Conservation (phyloP, 2,888 invertebrate genomes). For the Serrognathus titanus region DNA sequence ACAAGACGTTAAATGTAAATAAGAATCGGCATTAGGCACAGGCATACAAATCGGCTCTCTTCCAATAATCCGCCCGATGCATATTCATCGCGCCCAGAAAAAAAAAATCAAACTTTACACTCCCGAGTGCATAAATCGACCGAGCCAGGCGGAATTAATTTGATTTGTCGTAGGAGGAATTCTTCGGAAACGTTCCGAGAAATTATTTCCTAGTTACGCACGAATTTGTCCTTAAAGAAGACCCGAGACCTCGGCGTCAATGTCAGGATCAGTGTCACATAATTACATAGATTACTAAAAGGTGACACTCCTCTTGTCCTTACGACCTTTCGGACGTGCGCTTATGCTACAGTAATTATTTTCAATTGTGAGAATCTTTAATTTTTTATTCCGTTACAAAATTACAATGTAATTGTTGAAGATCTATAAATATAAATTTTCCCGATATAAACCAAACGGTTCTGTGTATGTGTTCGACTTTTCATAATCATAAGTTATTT, state of each 20-base stretch:
- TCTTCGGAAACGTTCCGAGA: not conserved
- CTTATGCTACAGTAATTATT: constrained; percentile 12
- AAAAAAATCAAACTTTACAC: too few species aligned
- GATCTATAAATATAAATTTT: too few species aligned
- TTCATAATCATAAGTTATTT: too few species aligned
- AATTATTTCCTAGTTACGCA: constrained; percentile 25
- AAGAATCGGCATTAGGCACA: not conserved
- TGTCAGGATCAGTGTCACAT: constrained; percentile 29
- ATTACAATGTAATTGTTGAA: too few species aligned
- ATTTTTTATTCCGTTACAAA: not conserved
- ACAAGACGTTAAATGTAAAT: not conserved
- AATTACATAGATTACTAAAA: constrained; percentile 23
- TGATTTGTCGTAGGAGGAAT: not conserved
- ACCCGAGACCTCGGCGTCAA: constrained; percentile 23
- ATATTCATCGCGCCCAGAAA: too few species aligned
- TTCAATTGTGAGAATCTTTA: not conserved
- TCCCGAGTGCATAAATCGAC: too few species aligned
- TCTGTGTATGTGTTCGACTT: too few species aligned
- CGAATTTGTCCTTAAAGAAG: constrained; percentile 25
- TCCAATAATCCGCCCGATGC: too few species aligned
- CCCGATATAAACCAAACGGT: too few species aligned
- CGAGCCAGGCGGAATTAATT: not conserved
- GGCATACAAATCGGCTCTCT: too few species aligned
- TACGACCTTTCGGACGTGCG: constrained; percentile 27
- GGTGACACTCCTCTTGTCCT: constrained; percentile 27